Conservation (phyloP, 2,888 invertebrate species). For the Amiota minor region DNA sequence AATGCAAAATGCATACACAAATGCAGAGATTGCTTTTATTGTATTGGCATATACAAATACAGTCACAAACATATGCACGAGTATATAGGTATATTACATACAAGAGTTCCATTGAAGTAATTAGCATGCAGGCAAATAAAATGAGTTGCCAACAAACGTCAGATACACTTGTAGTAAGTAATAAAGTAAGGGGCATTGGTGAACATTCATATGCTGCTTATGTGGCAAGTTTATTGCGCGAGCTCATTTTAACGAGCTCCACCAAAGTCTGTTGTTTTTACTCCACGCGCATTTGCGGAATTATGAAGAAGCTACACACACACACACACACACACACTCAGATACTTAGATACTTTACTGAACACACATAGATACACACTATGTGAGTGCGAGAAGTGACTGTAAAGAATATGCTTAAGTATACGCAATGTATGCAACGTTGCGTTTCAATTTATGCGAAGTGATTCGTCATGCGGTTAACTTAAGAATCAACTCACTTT, state of each 20-base stretch:
- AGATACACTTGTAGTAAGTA: conserved; percentile 5
- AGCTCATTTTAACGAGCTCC: conserved; percentile 60
- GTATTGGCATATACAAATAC: not conserved
- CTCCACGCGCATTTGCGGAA: conserved; percentile 41
- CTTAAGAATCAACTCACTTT: conserved; percentile 59
- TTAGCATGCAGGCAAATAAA: conserved; percentile 58
- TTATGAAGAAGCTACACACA: conserved; percentile 11
- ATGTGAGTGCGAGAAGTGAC: conserved; percentile 12
- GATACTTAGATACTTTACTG: not conserved
- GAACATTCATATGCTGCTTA: not conserved
- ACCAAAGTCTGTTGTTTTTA: conserved; percentile 28
- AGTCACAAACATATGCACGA: not conserved
- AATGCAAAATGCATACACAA: conserved; percentile 1
- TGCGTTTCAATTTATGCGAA: conserved; percentile 67
- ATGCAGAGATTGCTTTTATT: not conserved
- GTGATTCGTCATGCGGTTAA: conserved; percentile 68
- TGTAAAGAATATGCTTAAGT: conserved; percentile 39
- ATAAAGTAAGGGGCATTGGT: conserved; percentile 29
- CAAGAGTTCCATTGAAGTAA: conserved; percentile 45
- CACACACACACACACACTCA: not conserved
- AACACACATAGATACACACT: too few relatives aligned
- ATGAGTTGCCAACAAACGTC: conserved; percentile 22
- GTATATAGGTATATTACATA: too few relatives aligned
- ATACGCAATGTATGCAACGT: conserved; percentile 60
- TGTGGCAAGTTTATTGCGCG: not conserved